These are phyloP conservation scores for Argopecten irradians DNA, from an alignment of 1,140 invertebrate species.

Conservation along the genomic window DNA sequence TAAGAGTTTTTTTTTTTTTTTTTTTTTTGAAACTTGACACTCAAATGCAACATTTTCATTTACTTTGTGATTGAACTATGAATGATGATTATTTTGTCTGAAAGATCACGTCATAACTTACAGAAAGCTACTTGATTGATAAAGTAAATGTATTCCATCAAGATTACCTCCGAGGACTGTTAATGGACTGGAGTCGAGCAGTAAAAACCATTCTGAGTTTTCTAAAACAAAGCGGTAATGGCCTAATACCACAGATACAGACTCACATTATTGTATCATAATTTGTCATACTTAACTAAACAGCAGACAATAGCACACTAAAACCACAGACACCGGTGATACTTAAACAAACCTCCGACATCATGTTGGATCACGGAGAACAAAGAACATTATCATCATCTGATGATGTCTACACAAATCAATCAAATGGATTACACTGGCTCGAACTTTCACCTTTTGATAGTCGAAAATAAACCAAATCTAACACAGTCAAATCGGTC, in stretches of 20 bases:
- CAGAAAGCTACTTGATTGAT: not conserved
- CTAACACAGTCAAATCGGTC: too few species aligned
- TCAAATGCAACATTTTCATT: not conserved
- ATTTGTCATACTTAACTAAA: constrained; percentile 18
- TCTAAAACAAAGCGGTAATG: not conserved
- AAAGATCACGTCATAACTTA: not conserved
- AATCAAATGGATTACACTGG: not conserved
- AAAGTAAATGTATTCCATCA: not conserved
- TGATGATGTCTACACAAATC: not conserved
- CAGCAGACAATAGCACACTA: too few species aligned
- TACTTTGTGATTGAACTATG: not conserved
- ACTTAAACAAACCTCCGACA: not conserved
- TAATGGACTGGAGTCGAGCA: not conserved
- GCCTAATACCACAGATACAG: not conserved
- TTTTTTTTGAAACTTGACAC: too few species aligned
- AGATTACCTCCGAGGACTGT: not conserved
- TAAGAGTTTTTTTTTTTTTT: too few species aligned
- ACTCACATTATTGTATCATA: not conserved
- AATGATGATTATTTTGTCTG: not conserved
- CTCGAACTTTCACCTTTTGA: not conserved
- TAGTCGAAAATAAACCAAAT: too few species aligned
- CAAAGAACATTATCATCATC: not conserved
- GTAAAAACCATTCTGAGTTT: not conserved
- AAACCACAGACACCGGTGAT: too few species aligned
- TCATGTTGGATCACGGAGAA: not conserved